Evolutionary conservation across 2,113 vertebrate genomes (phyloP).

Genomic region (Mustela lutreola): DNA sequence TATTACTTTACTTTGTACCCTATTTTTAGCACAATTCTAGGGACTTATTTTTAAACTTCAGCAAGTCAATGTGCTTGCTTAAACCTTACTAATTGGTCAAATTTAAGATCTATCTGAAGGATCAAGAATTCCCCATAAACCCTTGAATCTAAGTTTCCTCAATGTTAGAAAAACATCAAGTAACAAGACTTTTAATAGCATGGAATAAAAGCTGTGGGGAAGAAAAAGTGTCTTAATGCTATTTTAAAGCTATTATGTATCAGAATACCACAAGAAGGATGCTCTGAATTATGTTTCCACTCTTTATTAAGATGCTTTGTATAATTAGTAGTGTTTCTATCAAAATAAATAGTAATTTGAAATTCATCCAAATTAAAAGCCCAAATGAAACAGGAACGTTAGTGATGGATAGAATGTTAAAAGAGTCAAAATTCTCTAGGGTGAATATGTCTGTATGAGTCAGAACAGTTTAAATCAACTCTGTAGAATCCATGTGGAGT

Average conservation of each 20-base stretch:
- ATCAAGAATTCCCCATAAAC: background rate
- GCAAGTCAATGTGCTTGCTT: conserved; percentile 35
- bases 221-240: conserved; percentile 67
- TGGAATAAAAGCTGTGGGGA: conserved; percentile 56
- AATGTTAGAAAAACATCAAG: background rate
- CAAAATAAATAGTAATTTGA: conserved; percentile 91
- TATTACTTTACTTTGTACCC: background rate
- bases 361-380: conserved; percentile 91
- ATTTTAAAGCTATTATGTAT: conserved; percentile 80
- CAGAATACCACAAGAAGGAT: conserved; percentile 85
- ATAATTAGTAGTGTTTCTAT: conserved; percentile 89
- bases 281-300: conserved; percentile 88
- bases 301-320: conserved; percentile 88
- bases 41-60: conserved; percentile 40
- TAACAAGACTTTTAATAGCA: conserved; percentile 60
- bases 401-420: conserved; percentile 89
- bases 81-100: conserved; percentile 26
- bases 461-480: conserved; percentile 88
- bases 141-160: conserved; percentile 34
- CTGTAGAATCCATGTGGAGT: conserved; percentile 87
- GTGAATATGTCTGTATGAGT: conserved; percentile 86
- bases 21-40: background rate
- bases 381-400: conserved; percentile 88
- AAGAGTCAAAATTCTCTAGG: conserved; percentile 89
- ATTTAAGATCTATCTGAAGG: conserved; percentile 26